Evolutionary conservation across 2,888 invertebrate species (phyloP).

Genomic region (Adelphocoris suturalis): DNA sequence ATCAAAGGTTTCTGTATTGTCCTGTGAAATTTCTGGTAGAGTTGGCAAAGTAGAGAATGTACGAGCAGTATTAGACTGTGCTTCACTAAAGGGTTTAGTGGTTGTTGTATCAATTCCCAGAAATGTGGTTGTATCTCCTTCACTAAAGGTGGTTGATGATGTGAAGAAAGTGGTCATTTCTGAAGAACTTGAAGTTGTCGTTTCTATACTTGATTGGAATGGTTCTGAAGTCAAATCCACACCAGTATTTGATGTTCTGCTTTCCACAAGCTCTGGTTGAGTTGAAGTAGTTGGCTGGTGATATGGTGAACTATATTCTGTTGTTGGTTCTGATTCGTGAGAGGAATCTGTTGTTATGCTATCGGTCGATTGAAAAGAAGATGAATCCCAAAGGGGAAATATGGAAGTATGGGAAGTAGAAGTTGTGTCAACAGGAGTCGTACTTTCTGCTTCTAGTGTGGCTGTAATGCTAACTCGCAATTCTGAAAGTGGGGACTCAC

Average conservation of each 20-base stretch:
- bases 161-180: not conserved
- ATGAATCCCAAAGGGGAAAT: not conserved
- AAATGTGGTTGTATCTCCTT: not conserved
- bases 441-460: not conserved
- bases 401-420: not conserved
- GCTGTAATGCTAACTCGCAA: not conserved
- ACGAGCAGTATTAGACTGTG: not conserved
- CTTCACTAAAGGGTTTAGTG: not conserved
- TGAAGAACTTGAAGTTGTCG: not conserved
- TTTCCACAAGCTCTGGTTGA: not conserved
- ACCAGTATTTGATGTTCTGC: conserved; percentile 29
- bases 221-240: conserved; percentile 45
- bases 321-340: not conserved
- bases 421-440: conserved; percentile 33
- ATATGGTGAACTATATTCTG: not conserved
- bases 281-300: not conserved
- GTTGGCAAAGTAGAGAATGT: not conserved
- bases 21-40: not conserved
- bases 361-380: not conserved
- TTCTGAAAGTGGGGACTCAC: not conserved
- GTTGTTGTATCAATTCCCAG: not conserved
- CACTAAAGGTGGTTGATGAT: not conserved
- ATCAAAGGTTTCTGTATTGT: not conserved
- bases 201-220: not conserved
- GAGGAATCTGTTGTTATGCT: not conserved